Base-by-base conservation (phyloP, 2,797 vertebrate genomes). In the Vultur gryphus region DNA sequence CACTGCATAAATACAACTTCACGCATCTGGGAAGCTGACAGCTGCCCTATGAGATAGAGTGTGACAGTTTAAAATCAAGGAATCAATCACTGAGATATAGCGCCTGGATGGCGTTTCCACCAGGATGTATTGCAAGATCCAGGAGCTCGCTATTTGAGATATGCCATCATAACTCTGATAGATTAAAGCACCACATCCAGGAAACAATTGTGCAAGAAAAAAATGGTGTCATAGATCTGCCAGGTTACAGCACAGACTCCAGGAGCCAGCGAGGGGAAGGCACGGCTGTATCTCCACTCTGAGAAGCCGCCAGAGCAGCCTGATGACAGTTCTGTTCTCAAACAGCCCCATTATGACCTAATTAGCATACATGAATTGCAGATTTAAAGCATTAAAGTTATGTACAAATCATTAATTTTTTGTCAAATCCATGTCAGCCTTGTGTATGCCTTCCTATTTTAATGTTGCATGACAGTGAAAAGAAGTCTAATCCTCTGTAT, bases 281-380 rank as follows among this genome's bases (percentile, higher is more conserved):
- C 95, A 97, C 93, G 80, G 94, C 95, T 95, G 81, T 97, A 97
- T 97, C 71, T 95, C 95, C 54, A 69, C 96, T 98, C 97, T 97
- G 97, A 98, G 98, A 98, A 97, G 97, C 96, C 9, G 79, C 97
- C 59, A 94, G 97, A 97, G 97, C 95, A 96, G 96, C 95, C 80
- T 89, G 97, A 97, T 98, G 98, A 98, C 98, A 98, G 98, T 97
- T 98, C 97, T 97, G 98, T 98, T 98, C 98, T 98, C 97, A 98
- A 97, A 97, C 97, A 98, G 97, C 94, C 97, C 97, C 97, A 98
- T 98, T 98, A 98, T 95, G 97, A 97, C 94, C 98, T 98, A 98
- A 98, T 98, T 98, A 98, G 97, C 98, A 98, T 98, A 98, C 94
- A 98, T 98, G 98, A 98, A 98, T 98, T 98, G 98, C 98, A 98